Evolutionary conservation across 2,113 vertebrate genomes (phyloP), one percentile per base, ranked within the genome.

Genomic region (Pachycephala philippinensis): DNA sequence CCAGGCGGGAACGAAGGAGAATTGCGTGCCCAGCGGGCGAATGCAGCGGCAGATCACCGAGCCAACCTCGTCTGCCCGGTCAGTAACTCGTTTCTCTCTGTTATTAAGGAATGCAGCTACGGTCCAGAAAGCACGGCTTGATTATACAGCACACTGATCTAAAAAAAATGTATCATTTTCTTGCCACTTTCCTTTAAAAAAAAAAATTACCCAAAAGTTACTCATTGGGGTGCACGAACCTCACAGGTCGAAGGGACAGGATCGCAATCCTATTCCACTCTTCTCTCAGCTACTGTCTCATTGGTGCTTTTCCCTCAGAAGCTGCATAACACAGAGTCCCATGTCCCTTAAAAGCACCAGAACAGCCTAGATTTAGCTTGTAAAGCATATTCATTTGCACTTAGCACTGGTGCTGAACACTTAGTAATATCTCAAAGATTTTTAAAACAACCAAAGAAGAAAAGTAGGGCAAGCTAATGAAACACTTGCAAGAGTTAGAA

Each of bases 21-120:
- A 99, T 89, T 99, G 98, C 44, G 61, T 98, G 76, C 98, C 98
- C 96, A 98, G 98, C 45, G 95, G 95, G 45, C 99, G 98, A 3
- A 98, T 99, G 94, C 99, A 99, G 90, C 98, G 99, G 87, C 99
- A 99, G 97, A 97, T 98, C 94, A 99, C 99, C 2, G 99, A 99
- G 91, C 99, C 99, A 39, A 98, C 99, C 3, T 96, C 99, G 2
- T 99, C 99, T 20, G 97, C 98, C 70, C 97, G 98, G 98, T 98
- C 97, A 98, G 99, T 98, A 92, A 83, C 91, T 42, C 35, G 2
- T 90, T 96, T 39, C 33, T 87, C 84, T 92, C 82, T 66, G 27
- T 61, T 79, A 8, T 24, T 60, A 45, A 35, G 44, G 35, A 72
- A 15, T 49, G 30, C 15, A 24, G 35, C 26, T 13, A 24, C 27